Conservation (phyloP, 2,888 invertebrate species). For the Eilema sororculum region DNA sequence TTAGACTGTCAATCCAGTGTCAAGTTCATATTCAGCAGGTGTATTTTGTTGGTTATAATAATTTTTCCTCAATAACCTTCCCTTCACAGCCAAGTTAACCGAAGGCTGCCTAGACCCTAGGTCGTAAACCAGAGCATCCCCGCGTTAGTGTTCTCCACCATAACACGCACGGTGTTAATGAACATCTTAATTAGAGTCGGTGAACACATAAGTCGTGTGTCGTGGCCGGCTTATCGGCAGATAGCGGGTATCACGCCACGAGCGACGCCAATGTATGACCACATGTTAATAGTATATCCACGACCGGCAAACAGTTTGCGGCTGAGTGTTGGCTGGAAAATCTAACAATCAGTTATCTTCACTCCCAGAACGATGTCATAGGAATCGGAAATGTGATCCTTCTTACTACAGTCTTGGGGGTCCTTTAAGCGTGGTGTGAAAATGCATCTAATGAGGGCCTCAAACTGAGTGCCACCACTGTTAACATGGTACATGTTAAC, state of each 20-base stretch:
- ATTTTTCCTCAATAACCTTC: not conserved
- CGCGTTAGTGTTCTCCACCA: slow-evolving; percentile 31
- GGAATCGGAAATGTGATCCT: too few species aligned
- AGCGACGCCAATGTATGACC: slow-evolving; percentile 37
- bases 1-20: not conserved
- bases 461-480: too few species aligned
- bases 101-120: not conserved
- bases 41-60: not conserved
- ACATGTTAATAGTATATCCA: slow-evolving; percentile 26
- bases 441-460: too few species aligned
- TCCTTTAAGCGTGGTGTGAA: too few species aligned
- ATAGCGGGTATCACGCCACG: slow-evolving; percentile 60
- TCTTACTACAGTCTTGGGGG: too few species aligned
- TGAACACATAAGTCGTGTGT: slow-evolving; percentile 54
- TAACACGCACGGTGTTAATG: slow-evolving; percentile 62
- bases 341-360: not conserved
- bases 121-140: slow-evolving; percentile 12
- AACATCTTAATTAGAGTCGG: slow-evolving; percentile 69
- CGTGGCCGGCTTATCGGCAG: slow-evolving; percentile 61
- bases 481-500: too few species aligned
- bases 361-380: not conserved
- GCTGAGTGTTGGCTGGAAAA: not conserved
- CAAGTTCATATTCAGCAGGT: not conserved
- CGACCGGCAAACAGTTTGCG: not conserved
- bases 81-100: not conserved